Percentiles rank a stretch among this genome's conserved stretches.
phyloP scores from a whole-genome alignment of 2,888 invertebrate genomes.

The Tenthredo amoena region DNA sequence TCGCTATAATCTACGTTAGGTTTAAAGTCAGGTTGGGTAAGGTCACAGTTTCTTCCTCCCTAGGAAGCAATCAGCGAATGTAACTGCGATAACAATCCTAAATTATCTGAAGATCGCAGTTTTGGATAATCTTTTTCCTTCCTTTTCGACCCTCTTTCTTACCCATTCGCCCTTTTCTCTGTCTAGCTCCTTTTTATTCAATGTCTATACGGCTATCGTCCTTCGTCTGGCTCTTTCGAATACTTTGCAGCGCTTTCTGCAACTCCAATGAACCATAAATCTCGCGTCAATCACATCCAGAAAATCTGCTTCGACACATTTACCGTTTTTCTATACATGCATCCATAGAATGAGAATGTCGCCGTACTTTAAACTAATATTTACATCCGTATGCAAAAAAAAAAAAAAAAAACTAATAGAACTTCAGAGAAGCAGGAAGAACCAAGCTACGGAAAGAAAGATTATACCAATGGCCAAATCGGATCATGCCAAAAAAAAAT shows the following conservation, averaged over 20 bases:
- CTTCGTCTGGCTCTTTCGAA: not conserved
- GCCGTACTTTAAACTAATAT: not conserved
- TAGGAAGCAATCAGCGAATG: constrained; percentile 32
- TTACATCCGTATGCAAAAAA: not conserved
- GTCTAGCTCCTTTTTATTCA: not conserved
- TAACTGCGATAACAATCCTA: constrained; percentile 28
- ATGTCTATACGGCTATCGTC: not conserved
- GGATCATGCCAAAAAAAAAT: not conserved
- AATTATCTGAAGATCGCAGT: constrained; percentile 42
- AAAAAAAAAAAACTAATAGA: not conserved
- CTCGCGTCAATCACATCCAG: constrained; percentile 11
- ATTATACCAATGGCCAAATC: not conserved
- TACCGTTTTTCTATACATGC: not conserved
- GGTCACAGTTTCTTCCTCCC: constrained; percentile 30
- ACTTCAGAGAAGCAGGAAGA: not conserved
- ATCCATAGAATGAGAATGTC: not conserved
- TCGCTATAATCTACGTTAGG: constrained; percentile 25
- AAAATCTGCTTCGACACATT: constrained; percentile 13
- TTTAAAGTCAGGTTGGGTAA: not conserved
- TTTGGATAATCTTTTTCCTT: constrained; percentile 26
- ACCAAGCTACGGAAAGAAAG: not conserved
- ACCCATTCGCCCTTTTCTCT: not conserved
- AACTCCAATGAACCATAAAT: constrained; percentile 3
- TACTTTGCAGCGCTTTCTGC: not conserved
- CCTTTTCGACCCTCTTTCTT: not conserved